Evolutionary conservation across 2,888 invertebrate genomes (phyloP), one percentile per base, ranked within the genome.

Genomic region (Schizaphis graminum): DNA sequence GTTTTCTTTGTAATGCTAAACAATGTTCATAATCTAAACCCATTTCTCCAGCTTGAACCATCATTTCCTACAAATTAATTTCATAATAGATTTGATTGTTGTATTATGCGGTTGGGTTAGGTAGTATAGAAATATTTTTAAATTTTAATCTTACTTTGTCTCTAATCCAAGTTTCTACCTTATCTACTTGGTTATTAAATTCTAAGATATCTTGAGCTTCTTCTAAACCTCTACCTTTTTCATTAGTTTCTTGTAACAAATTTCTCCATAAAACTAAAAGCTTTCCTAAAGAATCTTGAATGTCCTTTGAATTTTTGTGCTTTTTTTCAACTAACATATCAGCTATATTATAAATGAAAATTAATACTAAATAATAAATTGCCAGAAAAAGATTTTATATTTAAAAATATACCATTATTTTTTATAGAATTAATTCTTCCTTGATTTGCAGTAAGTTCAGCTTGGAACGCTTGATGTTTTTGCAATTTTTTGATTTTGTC

Each of bases 21-120:
- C 99, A 99, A 96, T 99, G 99, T 96, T 99, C 99, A 96, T 98
- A 98, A 96, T 99, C 99, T 91, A 98, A 97, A 1, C 99, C 99
- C 94, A 98, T 97, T 95, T 99, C 99, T 94, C 98, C 98, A 0
- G 99, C 99, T 96, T 98, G 98, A 0, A 99, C 96, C 95, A 97
- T 96, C 95, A 96, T 96, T 95, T 97, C 97, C 96, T 96, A 95
- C 1, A 94, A 67, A 35, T 35, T 1, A 56, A 57, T 56, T 57
- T 56, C 7, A 41, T 47, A 61, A 56, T 47, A 49, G 8, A 44
- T 53, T 84, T 47, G 57, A 93, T 53, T 92, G 4, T 24, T 53
- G 10, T 1, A 56, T 85, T 7, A 49, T 49, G 16, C n/a, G 26
- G 53, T 53, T 53, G 44, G 21, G 77, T 11, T 86, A 67, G 49